Percentiles rank a stretch among this genome's conserved stretches.
Evolutionary conservation across 2,113 vertebrate species (phyloP).

Genomic region (Hyaena hyaena): DNA sequence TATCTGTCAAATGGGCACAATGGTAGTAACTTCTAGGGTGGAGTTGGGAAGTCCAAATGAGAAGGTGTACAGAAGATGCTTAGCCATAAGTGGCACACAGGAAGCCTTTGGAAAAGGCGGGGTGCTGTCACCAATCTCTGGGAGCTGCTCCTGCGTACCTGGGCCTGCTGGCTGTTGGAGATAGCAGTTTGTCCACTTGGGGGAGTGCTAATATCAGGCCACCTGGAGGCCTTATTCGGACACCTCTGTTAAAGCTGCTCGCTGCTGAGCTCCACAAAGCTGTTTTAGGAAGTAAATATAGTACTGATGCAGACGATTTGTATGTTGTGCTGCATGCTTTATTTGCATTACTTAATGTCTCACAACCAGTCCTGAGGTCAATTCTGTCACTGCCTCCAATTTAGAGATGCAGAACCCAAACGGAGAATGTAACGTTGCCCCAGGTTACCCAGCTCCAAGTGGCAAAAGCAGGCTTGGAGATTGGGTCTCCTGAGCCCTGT

Average conservation of each 20-base stretch:
- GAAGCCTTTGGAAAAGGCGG: neutral
- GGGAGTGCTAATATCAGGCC: neutral
- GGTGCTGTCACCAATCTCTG: neutral
- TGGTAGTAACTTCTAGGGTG: neutral
- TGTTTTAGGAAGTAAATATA: neutral
- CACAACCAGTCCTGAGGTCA: neutral
- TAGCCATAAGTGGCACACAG: neutral
- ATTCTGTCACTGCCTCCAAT: neutral
- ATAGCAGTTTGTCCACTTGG: neutral
- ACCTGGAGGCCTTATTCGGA: neutral
- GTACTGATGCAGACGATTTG: neutral
- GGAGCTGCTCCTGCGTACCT: neutral
- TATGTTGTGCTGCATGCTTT: neutral
- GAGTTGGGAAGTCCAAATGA: neutral
- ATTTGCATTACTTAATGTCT: conserved; percentile 24
- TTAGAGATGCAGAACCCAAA: neutral
- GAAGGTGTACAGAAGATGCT: neutral
- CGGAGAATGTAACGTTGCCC: neutral
- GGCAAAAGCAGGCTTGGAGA: neutral
- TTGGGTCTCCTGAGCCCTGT: neutral
- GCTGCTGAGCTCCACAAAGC: neutral
- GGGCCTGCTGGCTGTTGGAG: neutral
- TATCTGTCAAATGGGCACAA: neutral
- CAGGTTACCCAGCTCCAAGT: neutral
- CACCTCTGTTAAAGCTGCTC: neutral